Evolutionary conservation across 2,797 vertebrate genomes (phyloP).

Genomic region (Chromis chromis): DNA sequence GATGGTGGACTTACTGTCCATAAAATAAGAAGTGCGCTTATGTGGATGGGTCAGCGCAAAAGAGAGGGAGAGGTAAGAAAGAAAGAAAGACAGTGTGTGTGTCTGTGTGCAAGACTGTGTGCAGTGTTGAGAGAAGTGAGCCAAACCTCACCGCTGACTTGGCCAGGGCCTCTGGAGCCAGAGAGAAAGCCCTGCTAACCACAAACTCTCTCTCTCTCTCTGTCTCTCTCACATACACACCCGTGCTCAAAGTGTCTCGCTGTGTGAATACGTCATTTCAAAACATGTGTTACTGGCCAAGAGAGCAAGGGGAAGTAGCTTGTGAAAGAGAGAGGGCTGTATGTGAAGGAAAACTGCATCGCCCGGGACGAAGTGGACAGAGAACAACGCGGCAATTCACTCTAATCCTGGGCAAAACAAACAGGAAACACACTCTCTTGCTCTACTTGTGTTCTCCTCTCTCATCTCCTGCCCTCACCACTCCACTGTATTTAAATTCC

Average conservation of each 20-base stretch:
- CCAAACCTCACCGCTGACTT: slow-evolving; percentile 84
- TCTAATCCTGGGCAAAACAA: slow-evolving; percentile 52
- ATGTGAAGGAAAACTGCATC: slow-evolving; percentile 32
- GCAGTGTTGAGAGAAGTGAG: slow-evolving; percentile 60
- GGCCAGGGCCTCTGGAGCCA: slow-evolving; percentile 85
- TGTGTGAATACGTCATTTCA: slow-evolving; percentile 79
- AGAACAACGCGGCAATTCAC: slow-evolving; percentile 52
- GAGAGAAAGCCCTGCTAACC: slow-evolving; percentile 81
- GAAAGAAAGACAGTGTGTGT: slow-evolving; percentile 42
- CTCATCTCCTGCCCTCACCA: slow-evolving; percentile 67
- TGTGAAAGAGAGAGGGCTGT: slow-evolving; percentile 47
- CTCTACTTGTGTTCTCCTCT: slow-evolving; percentile 57
- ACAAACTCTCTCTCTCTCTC: slow-evolving; percentile 58
- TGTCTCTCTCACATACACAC: slow-evolving; percentile 60
- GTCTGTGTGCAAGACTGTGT: slow-evolving; percentile 51
- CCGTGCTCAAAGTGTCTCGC: slow-evolving; percentile 67
- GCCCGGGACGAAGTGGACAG: slow-evolving; percentile 36
- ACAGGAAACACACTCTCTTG: slow-evolving; percentile 58
- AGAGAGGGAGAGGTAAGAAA: slow-evolving; percentile 43
- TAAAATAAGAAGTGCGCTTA: slow-evolving; percentile 48
- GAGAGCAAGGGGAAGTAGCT: slow-evolving; percentile 58
- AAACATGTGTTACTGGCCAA: slow-evolving; percentile 73
- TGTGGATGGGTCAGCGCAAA: slow-evolving; percentile 40
- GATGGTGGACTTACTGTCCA: slow-evolving; percentile 18
- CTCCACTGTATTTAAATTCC: slow-evolving; percentile 72